Evolutionary conservation across 2,113 vertebrate genomes (phyloP).

Genomic region (Ptilorrhoa leucosticta): DNA sequence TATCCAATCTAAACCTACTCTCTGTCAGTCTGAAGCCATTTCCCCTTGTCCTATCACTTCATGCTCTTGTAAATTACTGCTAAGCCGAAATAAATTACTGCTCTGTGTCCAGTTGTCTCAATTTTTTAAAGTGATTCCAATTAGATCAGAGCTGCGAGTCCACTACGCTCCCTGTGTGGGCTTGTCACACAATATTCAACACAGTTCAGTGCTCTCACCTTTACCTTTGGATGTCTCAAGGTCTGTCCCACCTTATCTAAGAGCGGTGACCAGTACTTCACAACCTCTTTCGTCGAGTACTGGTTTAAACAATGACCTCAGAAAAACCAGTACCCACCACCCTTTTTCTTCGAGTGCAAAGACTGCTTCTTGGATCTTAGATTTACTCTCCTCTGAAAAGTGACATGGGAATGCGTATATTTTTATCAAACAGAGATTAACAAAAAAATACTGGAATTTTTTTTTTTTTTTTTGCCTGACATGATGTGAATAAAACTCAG

Average conservation of each 20-base stretch:
- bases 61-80: background rate
- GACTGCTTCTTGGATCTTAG: background rate
- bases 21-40: background rate
- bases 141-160: background rate
- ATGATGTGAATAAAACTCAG: background rate
- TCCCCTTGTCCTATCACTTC: background rate
- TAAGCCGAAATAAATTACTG: background rate
- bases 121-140: background rate
- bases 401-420: background rate
- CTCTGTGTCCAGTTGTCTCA: background rate
- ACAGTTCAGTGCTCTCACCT: background rate
- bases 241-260: rapidly evolving
- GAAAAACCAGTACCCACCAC: rapidly evolving
- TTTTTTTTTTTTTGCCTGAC: background rate
- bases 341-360: background rate
- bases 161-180: rapidly evolving
- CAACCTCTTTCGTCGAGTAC: background rate
- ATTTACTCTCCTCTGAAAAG: background rate
- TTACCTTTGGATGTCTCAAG: background rate
- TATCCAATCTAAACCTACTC: background rate
- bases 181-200: background rate
- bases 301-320: background rate
- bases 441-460: background rate
- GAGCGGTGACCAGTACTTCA: background rate
- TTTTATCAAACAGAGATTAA: background rate